A percentile compares a stretch with the other conserved stretches of the same genome.
Evolutionary conservation across 2,113 vertebrate genomes (phyloP).

Genomic region (Caretta caretta): DNA sequence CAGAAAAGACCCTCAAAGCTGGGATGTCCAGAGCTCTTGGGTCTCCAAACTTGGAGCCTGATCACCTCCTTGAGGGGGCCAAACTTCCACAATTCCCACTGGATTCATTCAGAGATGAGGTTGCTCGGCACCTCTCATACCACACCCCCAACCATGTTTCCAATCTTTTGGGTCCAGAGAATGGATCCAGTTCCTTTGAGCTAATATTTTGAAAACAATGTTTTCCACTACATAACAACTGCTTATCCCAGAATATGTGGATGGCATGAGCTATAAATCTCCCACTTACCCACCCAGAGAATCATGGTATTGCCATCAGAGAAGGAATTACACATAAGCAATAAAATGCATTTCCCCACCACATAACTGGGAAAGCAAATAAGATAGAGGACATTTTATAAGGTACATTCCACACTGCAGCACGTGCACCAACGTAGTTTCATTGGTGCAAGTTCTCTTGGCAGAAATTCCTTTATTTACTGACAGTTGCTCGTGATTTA

Average conservation of each 20-base stretch:
- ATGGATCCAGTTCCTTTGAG: background rate
- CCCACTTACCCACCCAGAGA: slow-evolving; percentile 1
- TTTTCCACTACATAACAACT: background rate
- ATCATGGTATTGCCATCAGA: background rate
- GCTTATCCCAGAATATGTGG: background rate
- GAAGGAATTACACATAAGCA: background rate
- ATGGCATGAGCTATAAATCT: background rate
- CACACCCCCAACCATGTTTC: background rate
- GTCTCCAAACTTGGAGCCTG: background rate
- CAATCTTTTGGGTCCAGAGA: background rate
- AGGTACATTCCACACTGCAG: background rate
- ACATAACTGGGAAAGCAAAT: background rate
- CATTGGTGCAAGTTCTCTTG: background rate
- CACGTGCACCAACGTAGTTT: background rate
- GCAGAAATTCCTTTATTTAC: slow-evolving; percentile 14
- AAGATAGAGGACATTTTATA: background rate
- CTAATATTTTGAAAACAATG: background rate
- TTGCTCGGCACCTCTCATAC: background rate
- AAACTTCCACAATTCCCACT: background rate
- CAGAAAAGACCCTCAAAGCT: background rate
- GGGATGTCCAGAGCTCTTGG: background rate
- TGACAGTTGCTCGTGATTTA: background rate
- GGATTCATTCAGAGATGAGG: background rate
- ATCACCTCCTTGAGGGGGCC: background rate
- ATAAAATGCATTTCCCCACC: background rate